These are phyloP conservation scores for Ladona fulva DNA, from an alignment of 1,140 invertebrate species.

Conservation along the genomic window DNA sequence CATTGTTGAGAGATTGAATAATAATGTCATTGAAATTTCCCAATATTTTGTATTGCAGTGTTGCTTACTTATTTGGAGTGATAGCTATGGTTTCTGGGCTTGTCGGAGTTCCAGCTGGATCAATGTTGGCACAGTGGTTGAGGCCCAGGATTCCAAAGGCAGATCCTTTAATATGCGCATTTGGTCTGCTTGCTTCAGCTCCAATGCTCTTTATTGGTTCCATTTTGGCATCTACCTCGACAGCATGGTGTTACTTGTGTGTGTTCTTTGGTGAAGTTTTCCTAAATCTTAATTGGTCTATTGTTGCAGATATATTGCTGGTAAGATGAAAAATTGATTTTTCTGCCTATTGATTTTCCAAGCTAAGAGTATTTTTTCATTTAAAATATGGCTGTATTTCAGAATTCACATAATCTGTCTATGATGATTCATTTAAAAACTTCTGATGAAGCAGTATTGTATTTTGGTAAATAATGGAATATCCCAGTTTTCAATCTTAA, in stretches of 20 bases:
- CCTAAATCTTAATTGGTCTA: constrained; percentile 95
- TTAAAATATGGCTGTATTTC: too few species aligned
- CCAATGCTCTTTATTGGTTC: constrained; percentile 75
- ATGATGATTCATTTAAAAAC: neutral
- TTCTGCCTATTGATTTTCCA: neutral
- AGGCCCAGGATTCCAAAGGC: constrained; percentile 52
- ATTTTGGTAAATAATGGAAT: too few species aligned
- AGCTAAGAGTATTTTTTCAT: too few species aligned
- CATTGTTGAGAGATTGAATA: too few species aligned
- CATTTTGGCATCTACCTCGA: constrained; percentile 52
- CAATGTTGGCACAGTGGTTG: constrained; percentile 62
- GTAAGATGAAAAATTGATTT: constrained; percentile 50
- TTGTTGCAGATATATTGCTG: constrained; percentile 95
- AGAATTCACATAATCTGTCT: too few species aligned
- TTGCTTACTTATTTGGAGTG: constrained; percentile 83
- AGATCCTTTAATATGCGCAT: constrained; percentile 88
- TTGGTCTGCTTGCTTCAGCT: constrained; percentile 72
- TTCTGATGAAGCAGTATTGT: too few species aligned
- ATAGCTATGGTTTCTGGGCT: constrained; percentile 89
- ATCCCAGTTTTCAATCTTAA: too few species aligned
- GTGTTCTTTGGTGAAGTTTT: constrained; percentile 69
- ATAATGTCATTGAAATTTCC: too few species aligned
- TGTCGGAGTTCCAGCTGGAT: constrained; percentile 86
- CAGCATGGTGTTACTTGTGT: constrained; percentile 59
- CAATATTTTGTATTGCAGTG: constrained; percentile 47